A percentile compares a stretch with the other conserved stretches of the same genome.
phyloP scores from a whole-genome alignment of 1,140 invertebrate species.

The Polypedilum vanderplanki region DNA sequence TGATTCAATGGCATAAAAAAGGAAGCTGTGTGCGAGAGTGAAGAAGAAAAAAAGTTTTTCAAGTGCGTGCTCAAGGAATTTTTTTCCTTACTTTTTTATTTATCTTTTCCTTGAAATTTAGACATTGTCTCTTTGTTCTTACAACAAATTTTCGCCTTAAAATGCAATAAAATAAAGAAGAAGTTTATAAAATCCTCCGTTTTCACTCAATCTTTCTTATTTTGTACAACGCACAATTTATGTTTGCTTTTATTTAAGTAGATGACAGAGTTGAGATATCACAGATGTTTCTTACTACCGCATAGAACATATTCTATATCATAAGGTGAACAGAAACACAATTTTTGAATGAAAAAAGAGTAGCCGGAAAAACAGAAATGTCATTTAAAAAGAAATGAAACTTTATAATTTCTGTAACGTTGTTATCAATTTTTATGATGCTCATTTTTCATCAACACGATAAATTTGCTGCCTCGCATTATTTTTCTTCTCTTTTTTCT shows the following conservation, averaged over 20 bases:
- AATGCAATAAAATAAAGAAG: not conserved
- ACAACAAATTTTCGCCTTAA: not conserved
- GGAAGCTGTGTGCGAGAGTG: not conserved
- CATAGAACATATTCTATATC: not conserved
- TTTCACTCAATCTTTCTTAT: not conserved
- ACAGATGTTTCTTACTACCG: not conserved
- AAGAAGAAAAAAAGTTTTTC: not conserved
- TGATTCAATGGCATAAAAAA: not conserved
- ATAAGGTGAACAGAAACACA: not conserved
- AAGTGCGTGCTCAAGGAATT: not conserved
- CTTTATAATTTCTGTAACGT: not conserved
- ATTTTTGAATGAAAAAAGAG: not conserved
- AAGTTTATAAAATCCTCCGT: not conserved
- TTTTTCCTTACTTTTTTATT: not conserved
- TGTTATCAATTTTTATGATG: slow-evolving; percentile 14
- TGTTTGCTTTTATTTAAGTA: not conserved
- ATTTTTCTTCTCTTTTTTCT: no score
- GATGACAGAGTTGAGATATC: slow-evolving; percentile 8
- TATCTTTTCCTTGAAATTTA: not conserved
- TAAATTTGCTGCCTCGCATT: no score
- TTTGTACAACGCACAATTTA: not conserved
- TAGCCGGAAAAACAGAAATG: not conserved
- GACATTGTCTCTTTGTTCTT: not conserved
- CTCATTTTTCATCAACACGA: not conserved
- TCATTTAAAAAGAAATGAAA: slow-evolving; percentile 6